Conservation (phyloP, 23 tunicate species). For the Diplosoma virens region DNA sequence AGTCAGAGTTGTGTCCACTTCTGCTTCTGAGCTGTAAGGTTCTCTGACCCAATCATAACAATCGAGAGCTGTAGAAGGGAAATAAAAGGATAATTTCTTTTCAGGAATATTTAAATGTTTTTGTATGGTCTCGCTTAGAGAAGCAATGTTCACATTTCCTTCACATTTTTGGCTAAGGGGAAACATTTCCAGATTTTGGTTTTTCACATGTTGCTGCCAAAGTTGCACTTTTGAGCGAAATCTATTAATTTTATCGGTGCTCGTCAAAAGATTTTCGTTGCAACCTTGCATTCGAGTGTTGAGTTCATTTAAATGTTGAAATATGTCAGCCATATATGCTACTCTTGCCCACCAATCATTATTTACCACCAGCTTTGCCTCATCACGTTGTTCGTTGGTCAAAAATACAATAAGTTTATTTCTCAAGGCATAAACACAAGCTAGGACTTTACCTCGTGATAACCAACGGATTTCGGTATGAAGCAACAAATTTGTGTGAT, state of each 20-base stretch:
- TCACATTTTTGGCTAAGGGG: slow-evolving; percentile 1
- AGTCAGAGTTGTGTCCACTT: background rate
- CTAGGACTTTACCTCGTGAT: no score
- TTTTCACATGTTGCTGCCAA: slow-evolving; percentile 26
- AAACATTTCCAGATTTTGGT: background rate
- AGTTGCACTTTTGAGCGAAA: slow-evolving; percentile 29
- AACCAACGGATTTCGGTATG: no score
- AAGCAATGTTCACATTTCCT: slow-evolving; percentile 18
- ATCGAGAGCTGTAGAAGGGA: slow-evolving; percentile 10
- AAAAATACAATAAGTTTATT: no score
- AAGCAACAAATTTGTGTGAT: no score
- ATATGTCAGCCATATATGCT: slow-evolving; percentile 38
- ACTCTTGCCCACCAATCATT: slow-evolving; percentile 41
- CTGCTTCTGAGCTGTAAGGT: slow-evolving; percentile 31
- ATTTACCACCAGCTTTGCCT: slow-evolving; percentile 14
- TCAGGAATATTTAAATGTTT: background rate
- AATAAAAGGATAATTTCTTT: background rate
- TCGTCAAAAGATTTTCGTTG: slow-evolving; percentile 18
- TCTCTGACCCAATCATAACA: no score
- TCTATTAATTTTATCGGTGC: slow-evolving; percentile 24
- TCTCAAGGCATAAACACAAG: no score
- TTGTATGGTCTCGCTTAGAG: background rate
- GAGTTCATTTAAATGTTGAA: slow-evolving; percentile 27
- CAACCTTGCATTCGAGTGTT: background rate
- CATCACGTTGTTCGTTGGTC: background rate